A percentile compares a stretch with the other conserved stretches of the same genome.
Evolutionary conservation across 2,797 vertebrate species (phyloP).

Genomic region (Coendou prehensilis): DNA sequence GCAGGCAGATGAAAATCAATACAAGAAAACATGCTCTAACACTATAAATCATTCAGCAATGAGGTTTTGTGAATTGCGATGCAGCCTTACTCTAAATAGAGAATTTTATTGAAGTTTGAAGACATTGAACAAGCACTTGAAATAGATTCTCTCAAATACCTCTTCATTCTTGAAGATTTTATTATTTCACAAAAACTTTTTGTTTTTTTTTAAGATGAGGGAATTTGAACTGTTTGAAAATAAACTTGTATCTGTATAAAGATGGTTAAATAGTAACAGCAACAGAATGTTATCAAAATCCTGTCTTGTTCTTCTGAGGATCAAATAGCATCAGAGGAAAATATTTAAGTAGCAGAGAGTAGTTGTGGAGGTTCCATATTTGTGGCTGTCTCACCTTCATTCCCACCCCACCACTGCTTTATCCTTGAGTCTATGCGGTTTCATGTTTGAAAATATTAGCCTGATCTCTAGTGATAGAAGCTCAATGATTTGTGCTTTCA

Average conservation of each 20-base stretch:
- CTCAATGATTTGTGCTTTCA: neutral
- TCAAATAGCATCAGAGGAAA: neutral
- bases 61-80: neutral
- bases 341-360: neutral
- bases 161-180: neutral
- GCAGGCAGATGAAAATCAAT: neutral
- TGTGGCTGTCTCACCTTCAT: neutral
- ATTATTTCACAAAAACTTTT: neutral
- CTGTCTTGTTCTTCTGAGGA: neutral
- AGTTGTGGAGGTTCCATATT: neutral
- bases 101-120: neutral
- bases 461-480: neutral
- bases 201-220: neutral
- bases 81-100: neutral
- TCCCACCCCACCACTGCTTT: neutral
- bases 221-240: neutral
- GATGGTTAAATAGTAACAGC: neutral
- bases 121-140: neutral
- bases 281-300: neutral
- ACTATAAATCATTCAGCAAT: neutral
- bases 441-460: neutral
- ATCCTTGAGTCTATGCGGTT: neutral
- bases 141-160: neutral
- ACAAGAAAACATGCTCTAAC: neutral
- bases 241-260: neutral